phyloP scores from a whole-genome alignment of 2,113 vertebrate species.

The western clawed frog (Xenopus tropicalis) region UCB_Xtro_10.0 CM004450.2:33949501-33950000 shows the following conservation, averaged over 20 bases:
- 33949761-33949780: too few species aligned
- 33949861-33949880: too few species aligned
- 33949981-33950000: too few species aligned
- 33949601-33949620: not conserved
- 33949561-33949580: slow-evolving; percentile 5
- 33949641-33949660: not conserved
- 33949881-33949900: too few species aligned
- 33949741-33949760: not conserved
- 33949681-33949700: not conserved
- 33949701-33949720: not conserved
- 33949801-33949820: too few species aligned
- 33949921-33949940: too few species aligned
- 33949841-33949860: too few species aligned
- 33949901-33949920: too few species aligned
- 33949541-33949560: slow-evolving; percentile 4
- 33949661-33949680: not conserved
- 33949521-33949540: slow-evolving; percentile 8
- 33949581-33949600: not conserved
- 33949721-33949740: not conserved
- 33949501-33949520: not conserved
- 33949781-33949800: too few species aligned
- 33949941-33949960: too few species aligned
- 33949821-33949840: too few species aligned
- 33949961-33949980: too few species aligned
- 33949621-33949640: not conserved